These are phyloP conservation scores for Dendrophyllia cribrosa DNA, from an alignment of 64 coral and sea anemone genomes.

Conservation along the genomic window DNA sequence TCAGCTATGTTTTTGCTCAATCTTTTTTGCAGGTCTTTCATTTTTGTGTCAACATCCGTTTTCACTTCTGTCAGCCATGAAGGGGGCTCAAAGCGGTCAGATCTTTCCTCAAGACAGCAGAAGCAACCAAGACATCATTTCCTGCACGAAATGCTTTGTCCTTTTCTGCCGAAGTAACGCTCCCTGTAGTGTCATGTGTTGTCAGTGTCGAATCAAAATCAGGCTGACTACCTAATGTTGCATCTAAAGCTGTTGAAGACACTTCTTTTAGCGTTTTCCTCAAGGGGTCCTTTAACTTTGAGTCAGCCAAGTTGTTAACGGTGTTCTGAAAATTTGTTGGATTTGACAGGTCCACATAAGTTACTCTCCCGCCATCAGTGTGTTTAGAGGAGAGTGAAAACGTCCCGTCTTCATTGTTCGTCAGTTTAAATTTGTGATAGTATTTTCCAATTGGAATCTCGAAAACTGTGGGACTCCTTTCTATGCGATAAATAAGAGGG, in stretches of 20 bases:
- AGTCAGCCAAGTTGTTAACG: neutral
- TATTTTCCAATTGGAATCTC: no score
- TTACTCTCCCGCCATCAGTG: neutral
- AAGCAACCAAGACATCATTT: conserved; percentile 12
- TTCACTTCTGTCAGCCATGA: neutral
- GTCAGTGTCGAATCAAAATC: neutral
- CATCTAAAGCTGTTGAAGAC: conserved; percentile 21
- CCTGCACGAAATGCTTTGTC: neutral
- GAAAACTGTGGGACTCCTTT: no score
- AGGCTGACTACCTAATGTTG: conserved; percentile 13
- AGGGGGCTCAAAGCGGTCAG: neutral
- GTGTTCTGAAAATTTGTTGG: neutral
- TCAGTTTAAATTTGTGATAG: no score
- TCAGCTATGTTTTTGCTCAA: neutral
- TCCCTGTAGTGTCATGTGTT: neutral
- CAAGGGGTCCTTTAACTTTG: neutral
- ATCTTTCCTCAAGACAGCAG: neutral
- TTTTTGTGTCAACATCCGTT: conserved; percentile 7
- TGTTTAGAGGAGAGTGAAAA: neutral
- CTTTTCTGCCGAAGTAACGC: neutral
- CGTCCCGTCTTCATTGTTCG: neutral
- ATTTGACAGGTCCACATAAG: neutral
- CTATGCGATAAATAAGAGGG: no score
- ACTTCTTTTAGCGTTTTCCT: neutral
- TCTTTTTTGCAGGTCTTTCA: neutral